These are phyloP conservation scores for Enteromius trimaculatus DNA, from an alignment of 2,797 vertebrate genomes.

Conservation along the genomic window DNA sequence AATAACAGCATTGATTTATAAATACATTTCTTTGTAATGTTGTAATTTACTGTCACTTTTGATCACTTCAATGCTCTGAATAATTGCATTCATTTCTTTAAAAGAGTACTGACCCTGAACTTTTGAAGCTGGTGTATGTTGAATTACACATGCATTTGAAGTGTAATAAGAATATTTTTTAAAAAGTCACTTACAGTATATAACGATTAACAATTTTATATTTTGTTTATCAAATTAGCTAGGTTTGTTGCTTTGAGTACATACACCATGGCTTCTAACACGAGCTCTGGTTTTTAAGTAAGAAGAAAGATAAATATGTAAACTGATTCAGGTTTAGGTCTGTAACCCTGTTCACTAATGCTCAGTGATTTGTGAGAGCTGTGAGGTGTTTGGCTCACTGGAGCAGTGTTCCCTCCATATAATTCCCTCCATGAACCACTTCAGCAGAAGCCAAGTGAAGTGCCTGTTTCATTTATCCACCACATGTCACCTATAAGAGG, in stretches of 20 bases:
- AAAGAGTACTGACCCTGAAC: neutral
- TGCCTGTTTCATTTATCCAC: conserved; percentile 60
- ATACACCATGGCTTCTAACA: neutral
- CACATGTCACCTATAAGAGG: conserved; percentile 69
- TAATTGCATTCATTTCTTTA: neutral
- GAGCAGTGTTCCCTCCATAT: conserved; percentile 34
- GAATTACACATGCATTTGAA: neutral
- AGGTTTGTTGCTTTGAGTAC: neutral
- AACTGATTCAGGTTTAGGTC: neutral
- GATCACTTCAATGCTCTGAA: neutral
- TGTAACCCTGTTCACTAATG: neutral
- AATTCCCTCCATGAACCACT: conserved; percentile 63
- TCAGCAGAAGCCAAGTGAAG: conserved; percentile 57
- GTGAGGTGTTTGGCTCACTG: neutral
- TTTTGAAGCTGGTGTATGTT: neutral
- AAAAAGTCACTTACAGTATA: neutral
- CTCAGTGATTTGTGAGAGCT: neutral
- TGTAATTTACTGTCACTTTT: neutral
- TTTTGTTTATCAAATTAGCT: neutral
- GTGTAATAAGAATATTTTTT: neutral
- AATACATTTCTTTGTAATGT: neutral
- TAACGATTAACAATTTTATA: neutral
- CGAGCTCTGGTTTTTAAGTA: neutral
- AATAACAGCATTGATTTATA: neutral
- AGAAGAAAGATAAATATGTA: neutral